Percentiles rank a stretch among this genome's conserved stretches.
These are phyloP conservation scores for Willowsia nigromaculata DNA, from an alignment of 2,888 invertebrate genomes.

Conservation along the genomic window DNA sequence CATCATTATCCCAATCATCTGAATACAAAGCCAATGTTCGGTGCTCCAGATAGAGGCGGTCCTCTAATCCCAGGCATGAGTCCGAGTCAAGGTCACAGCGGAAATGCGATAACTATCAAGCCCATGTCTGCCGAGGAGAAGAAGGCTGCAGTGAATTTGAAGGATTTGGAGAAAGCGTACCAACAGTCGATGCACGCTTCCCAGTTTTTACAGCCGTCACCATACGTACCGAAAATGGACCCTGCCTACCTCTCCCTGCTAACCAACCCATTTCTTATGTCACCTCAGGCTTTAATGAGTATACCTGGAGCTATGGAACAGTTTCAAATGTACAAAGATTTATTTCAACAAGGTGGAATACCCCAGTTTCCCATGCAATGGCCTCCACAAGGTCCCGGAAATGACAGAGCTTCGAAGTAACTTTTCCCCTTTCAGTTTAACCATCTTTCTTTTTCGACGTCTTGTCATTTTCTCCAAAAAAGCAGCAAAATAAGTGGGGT, in stretches of 20 bases:
- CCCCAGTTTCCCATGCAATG: constrained; percentile 71
- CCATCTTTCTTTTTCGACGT: background rate
- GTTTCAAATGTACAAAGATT: constrained; percentile 83
- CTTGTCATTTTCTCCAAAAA: background rate
- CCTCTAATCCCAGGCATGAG: constrained; percentile 58
- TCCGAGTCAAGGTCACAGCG: constrained; percentile 54
- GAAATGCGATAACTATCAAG: constrained; percentile 55
- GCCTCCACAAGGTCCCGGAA: constrained; percentile 71
- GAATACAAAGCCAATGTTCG: constrained; percentile 52
- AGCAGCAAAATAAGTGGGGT: no score
- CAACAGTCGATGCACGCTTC: constrained; percentile 43
- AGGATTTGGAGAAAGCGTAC: constrained; percentile 66
- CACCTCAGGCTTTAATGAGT: constrained; percentile 79
- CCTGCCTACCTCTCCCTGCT: constrained; percentile 74
- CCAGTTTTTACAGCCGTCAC: constrained; percentile 52
- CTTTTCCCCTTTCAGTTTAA: background rate
- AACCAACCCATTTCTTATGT: constrained; percentile 73
- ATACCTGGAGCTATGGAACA: constrained; percentile 82
- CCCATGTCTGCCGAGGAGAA: constrained; percentile 58
- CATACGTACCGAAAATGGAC: constrained; percentile 74
- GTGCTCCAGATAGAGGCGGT: constrained; percentile 56
- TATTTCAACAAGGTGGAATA: constrained; percentile 79
- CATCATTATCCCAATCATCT: constrained; percentile 63
- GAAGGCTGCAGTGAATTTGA: constrained; percentile 33
- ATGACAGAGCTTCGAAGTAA: constrained; percentile 68